Base-by-base conservation (phyloP, 2,113 vertebrate species). In the Brienomyrus brachyistius region DNA sequence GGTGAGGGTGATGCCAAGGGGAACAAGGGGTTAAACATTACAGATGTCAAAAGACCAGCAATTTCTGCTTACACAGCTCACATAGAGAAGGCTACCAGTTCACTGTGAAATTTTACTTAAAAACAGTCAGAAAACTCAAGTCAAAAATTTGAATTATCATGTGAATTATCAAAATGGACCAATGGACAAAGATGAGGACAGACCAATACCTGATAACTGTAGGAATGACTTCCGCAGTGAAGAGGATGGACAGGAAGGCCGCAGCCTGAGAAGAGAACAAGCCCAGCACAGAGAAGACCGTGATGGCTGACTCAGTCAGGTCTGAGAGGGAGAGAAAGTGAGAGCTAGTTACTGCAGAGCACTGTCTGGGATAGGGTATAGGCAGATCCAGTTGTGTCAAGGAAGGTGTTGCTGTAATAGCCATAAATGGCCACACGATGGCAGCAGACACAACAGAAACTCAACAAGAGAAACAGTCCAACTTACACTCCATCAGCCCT, bases 401-500 rank as follows among this genome's bases (percentile, higher is more conserved):
- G 40, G 45, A 48, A 17, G 45, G 19, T 31, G n/a, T 8, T 15
- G 35, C 31, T 35, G 45, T 77, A 77, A 27, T 88, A 51, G 54
- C 13, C 27, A 40, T 2, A 43, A 11, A 19, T 27, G 59, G 48
- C 56, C 89, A 90, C 89, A 48, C 4, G 84, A 31, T 90, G 89
- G 89, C 45, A 59, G 47, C 47, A 86, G 43, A 40, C 21, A 74
- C 56, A 70, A 66, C 70, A 84, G 23, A 35, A 89, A 5, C 21
- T 45, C 31, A 89, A 15, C 10, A 47, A 19, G 21, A 5, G 43
- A 21, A n/a, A 84, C 47, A 5, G 84, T 23, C 85, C 23, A 83
- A 88, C 97, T 97, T 94, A 98, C 97, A 98, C 92, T 97, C 95
- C 95, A 97, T 96, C 84, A 98, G 94, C 77, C 97, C 97, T 90